Percentiles rank a stretch among this genome's conserved stretches.
Conservation (phyloP, 2,888 invertebrate genomes). For the Heliconius ismenius region DNA sequence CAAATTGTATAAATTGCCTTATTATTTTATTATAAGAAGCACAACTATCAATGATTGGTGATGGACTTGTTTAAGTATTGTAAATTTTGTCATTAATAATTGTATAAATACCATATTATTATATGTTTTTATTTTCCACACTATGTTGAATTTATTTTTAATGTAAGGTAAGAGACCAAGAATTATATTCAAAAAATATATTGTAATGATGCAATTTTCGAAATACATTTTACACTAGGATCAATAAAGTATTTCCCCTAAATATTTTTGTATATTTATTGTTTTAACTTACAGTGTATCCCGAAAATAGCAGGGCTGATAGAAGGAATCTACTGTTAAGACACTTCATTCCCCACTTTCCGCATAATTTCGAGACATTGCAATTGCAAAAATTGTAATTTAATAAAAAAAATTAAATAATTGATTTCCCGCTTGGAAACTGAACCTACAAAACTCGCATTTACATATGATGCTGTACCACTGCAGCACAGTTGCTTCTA, state of each 20-base stretch:
- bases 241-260: slow-evolving; percentile 80
- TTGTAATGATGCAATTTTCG: slow-evolving; percentile 80
- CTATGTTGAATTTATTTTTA: slow-evolving; percentile 71
- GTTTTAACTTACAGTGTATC: neutral
- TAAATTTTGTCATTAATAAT: slow-evolving; percentile 67
- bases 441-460: too few relatives aligned
- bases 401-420: neutral
- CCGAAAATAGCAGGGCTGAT: neutral
- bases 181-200: slow-evolving; percentile 77
- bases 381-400: too few relatives aligned
- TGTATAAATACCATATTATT: slow-evolving; percentile 70
- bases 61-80: slow-evolving; percentile 49
- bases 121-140: slow-evolving; percentile 67
- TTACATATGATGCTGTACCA: too few relatives aligned
- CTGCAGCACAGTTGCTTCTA: neutral
- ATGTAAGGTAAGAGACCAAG: slow-evolving; percentile 77
- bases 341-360: too few relatives aligned
- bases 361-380: neutral
- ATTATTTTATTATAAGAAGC: slow-evolving; percentile 33
- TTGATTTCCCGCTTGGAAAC: neutral
- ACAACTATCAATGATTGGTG: slow-evolving; percentile 40
- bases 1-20: slow-evolving; percentile 28
- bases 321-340: neutral
- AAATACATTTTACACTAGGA: slow-evolving; percentile 80
- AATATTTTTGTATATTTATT: slow-evolving; percentile 51